Evolutionary conservation across 2,888 invertebrate species (phyloP), one percentile per base, ranked within the genome.

Genomic region (Melinopterus prodromus): DNA sequence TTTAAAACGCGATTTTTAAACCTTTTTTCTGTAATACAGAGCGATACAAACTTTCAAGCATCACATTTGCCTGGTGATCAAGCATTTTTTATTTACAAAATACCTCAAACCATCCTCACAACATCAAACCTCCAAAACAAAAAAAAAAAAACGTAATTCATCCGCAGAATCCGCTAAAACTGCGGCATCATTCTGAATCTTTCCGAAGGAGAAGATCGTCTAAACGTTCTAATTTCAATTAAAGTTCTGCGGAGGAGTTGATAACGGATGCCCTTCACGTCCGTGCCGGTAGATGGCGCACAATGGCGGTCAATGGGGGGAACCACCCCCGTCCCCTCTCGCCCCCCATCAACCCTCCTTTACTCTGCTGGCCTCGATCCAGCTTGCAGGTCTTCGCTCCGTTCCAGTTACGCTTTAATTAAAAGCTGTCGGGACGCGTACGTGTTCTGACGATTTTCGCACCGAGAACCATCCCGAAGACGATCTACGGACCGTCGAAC

Each of bases 211-310:
- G 36, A 7, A 6, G 74, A 35, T 37, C 35, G 35, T 35, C 37
- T n/a, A 4, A 37, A 36, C 37, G 74, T 36, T 74, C 37, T 35
- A 74, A 74, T 74, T 74, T 74, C 37, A 74, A 74, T 74, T 74
- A 74, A 74, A 74, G 26, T 74, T 37, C 35, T 36, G 35, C 35
- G 37, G 7, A 37, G 12, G 16, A 36, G 16, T 35, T 74, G 74
- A 74, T 74, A 74, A 74, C 36, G 74, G 35, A 74, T 74, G 74
- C 35, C 74, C 74, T 74, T 74, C 74, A 74, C 36, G 74, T 74
- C 74, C 35, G 74, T 74, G 35, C 37, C 53, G 53, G 53, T 53
- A 53, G 53, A 37, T 74, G 74, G 35, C 37, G 74, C 35, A n/a
- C 36, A 37, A 74, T 74, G 74, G 37, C 37, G 74, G 74, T 74